phyloP scores from a whole-genome alignment of 92 coral and sea anemone genomes.

The Phymanthus crucifer region DNA sequence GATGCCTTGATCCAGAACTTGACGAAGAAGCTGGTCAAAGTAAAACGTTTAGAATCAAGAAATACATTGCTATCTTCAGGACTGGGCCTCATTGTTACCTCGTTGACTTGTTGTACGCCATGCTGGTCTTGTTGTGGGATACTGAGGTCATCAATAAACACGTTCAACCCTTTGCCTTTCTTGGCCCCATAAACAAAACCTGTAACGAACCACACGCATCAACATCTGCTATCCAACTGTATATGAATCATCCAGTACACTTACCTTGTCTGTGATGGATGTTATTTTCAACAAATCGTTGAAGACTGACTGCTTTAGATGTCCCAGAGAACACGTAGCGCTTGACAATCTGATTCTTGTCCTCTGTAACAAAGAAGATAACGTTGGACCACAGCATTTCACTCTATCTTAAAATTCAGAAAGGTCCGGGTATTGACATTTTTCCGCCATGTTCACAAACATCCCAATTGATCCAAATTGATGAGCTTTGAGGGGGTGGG shows the following conservation, averaged over 20 bases:
- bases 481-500: too few species aligned
- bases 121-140: slow-evolving; percentile 74
- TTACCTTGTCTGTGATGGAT: slow-evolving; percentile 95
- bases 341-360: slow-evolving; percentile 86
- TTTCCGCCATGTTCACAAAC: too few species aligned
- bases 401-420: too few species aligned
- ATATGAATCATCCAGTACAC: neutral
- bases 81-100: too few species aligned
- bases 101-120: slow-evolving; percentile 92
- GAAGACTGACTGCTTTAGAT: slow-evolving; percentile 85
- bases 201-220: slow-evolving; percentile 9
- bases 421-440: too few species aligned
- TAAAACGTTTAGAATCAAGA: neutral
- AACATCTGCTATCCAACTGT: neutral
- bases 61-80: neutral
- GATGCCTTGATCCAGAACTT: slow-evolving; percentile 83
- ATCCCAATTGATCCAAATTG: too few species aligned
- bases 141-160: slow-evolving; percentile 91
- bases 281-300: slow-evolving; percentile 82
- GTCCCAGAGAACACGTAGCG: slow-evolving; percentile 95
- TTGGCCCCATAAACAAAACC: slow-evolving; percentile 98
- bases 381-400: neutral
- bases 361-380: slow-evolving; percentile 52
- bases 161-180: slow-evolving; percentile 83
- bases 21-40: slow-evolving; percentile 74